Conservation (phyloP, 1,140 invertebrate species). For the Drosophila miranda region DNA sequence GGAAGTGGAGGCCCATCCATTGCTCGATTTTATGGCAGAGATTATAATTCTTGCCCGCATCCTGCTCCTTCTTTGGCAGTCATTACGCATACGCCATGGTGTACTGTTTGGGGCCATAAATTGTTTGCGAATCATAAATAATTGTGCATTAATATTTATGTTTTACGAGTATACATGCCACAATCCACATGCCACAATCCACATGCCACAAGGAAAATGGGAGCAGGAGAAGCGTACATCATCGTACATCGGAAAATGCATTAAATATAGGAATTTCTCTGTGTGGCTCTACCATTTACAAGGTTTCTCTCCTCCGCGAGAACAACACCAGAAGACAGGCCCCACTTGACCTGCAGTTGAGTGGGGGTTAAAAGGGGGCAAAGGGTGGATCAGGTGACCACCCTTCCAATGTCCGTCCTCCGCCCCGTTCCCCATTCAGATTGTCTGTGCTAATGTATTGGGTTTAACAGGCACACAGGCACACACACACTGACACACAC, state of each 20-base stretch:
- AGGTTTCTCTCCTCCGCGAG: no score
- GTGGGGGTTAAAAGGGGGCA: no score
- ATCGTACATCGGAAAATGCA: no score
- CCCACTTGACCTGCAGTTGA: no score
- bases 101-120: slow-evolving; percentile 42
- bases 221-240: not conserved
- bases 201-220: slow-evolving; percentile 18
- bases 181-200: slow-evolving; percentile 20
- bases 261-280: no score
- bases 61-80: slow-evolving; percentile 25
- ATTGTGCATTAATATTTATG: slow-evolving; percentile 57
- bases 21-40: slow-evolving; percentile 36
- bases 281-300: no score
- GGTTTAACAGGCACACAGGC: slow-evolving; percentile 27
- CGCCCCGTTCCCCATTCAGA: not conserved
- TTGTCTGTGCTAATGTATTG: slow-evolving; percentile 47
- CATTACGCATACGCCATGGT: slow-evolving; percentile 62
- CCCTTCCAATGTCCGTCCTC: not conserved
- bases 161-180: slow-evolving; percentile 1
- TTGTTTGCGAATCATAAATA: slow-evolving; percentile 41
- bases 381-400: not conserved
- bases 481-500: not conserved
- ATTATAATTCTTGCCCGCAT: slow-evolving; percentile 32
- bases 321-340: not conserved
- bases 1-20: slow-evolving; percentile 16